Evolutionary conservation across 2,888 invertebrate genomes (phyloP).

Genomic region (Aricia artaxerxes): DNA sequence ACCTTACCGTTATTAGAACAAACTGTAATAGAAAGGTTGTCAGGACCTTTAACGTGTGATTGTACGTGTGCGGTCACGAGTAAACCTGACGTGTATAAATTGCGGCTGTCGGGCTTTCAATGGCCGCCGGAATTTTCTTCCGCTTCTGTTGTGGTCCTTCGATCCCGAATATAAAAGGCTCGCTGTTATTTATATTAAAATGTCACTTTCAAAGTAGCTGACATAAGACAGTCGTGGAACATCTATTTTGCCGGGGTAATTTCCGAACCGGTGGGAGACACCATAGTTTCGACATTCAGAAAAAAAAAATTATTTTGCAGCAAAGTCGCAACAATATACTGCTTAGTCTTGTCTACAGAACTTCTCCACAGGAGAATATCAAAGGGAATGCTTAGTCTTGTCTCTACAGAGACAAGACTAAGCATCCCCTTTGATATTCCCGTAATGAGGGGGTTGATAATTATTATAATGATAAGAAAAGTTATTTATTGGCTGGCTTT

Average conservation of each 20-base stretch:
- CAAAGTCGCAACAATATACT: too few species aligned
- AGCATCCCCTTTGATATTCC: too few species aligned
- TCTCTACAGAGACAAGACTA: too few species aligned
- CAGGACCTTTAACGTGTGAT: not conserved
- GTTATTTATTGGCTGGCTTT: too few species aligned
- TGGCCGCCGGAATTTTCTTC: not conserved
- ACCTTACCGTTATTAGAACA: not conserved
- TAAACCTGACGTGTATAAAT: constrained; percentile 13
- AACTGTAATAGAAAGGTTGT: not conserved
- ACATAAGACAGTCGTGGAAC: not conserved
- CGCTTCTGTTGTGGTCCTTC: constrained; percentile 11
- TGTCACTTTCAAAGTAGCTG: not conserved
- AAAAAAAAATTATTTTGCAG: too few species aligned
- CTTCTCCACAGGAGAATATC: too few species aligned
- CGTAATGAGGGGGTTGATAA: too few species aligned
- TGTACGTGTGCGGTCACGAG: constrained; percentile 14
- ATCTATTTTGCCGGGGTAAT: not conserved
- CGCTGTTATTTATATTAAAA: constrained; percentile 14
- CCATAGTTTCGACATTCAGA: too few species aligned
- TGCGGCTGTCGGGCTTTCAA: not conserved
- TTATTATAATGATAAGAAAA: too few species aligned
- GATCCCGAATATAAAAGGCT: constrained; percentile 8
- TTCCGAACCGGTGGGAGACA: too few species aligned
- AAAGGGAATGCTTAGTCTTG: too few species aligned
- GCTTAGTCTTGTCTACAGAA: too few species aligned